Evolutionary conservation across 2,888 invertebrate genomes (phyloP), one percentile per base, ranked within the genome.

Genomic region (Heteromurus nitidus): DNA sequence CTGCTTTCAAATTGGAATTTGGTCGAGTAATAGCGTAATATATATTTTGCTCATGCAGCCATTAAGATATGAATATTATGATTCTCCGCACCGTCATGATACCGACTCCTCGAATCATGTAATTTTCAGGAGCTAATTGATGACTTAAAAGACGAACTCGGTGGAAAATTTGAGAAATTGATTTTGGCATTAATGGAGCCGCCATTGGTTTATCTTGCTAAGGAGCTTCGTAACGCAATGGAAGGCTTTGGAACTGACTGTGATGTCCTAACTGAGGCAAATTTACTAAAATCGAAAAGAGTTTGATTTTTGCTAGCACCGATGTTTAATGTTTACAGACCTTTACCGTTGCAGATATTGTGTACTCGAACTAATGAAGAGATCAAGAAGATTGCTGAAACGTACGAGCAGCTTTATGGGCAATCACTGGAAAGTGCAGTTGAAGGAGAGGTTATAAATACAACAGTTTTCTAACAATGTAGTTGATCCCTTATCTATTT

Each of bases 91-190:
- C n/a, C n/a, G n/a, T n/a, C n/a, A n/a, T n/a, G n/a, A 55, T 55
- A n/a, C n/a, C 36, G n/a, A 55, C 22, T 3, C 22, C 55, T 24
- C 5, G 3, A 2, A 5, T 50, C 11, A n/a, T 50, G 13, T 18
- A 50, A 7, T 13, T 36, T 67, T 50, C 69, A 0, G 93, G 92
- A 93, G 88, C 88, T 94, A 47, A 91, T 93, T 50, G 92, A 93
- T 20, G 94, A 94, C 88, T 88, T 94, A 11, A 93, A 93, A 87
- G 92, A 93, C 69, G 95, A 95, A 88, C 89, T 95, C 31, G 93
- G 94, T 47, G 95, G 94, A 7, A 91, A 93, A 88, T 95, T 95
- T 89, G 94, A 94, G 88, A 92, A 94, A 87, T 92, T 93, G 26
- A 93, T 94, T 83, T 89, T 94, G 53, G 94, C 92, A 0, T 90